Conservation (phyloP, 2,113 vertebrate genomes). For the Gasterosteus aculeatus region DNA sequence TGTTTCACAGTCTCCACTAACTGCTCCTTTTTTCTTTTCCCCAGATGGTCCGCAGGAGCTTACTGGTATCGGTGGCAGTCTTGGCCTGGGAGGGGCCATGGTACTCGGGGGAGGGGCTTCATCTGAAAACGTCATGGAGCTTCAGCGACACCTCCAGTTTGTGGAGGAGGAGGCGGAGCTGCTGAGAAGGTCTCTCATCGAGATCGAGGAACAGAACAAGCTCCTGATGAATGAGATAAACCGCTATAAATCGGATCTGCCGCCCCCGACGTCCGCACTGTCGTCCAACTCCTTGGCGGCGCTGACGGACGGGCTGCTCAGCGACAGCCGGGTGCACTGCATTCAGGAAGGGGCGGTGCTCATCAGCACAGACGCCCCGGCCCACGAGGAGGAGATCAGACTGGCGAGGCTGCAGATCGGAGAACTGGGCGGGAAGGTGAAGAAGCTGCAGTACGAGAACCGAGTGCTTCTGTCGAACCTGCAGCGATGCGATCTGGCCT, state of each 20-base stretch:
- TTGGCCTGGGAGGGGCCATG: slow-evolving; percentile 61
- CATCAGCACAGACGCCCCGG: slow-evolving; percentile 86
- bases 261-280: slow-evolving; percentile 77
- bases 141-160: slow-evolving; percentile 96
- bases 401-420: slow-evolving; percentile 91
- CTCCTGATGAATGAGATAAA: slow-evolving; percentile 93
- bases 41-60: slow-evolving; percentile 68
- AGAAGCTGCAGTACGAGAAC: slow-evolving; percentile 99
- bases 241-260: slow-evolving; percentile 92
- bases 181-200: slow-evolving; percentile 90
- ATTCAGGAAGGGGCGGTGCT: slow-evolving; percentile 86
- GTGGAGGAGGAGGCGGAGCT: slow-evolving; percentile 98
- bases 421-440: slow-evolving; percentile 94
- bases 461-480: slow-evolving; percentile 96
- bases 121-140: slow-evolving; percentile 89
- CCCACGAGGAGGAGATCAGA: slow-evolving; percentile 88
- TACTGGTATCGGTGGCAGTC: slow-evolving; percentile 58
- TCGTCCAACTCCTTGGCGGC: slow-evolving; percentile 58
- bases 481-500: slow-evolving; percentile 94
- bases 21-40: background rate
- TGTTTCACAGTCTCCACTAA: background rate
- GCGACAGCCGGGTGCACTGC: slow-evolving; percentile 59
- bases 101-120: slow-evolving; percentile 78
- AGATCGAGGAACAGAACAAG: slow-evolving; percentile 98
- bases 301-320: slow-evolving; percentile 62